phyloP scores from a whole-genome alignment of 53 echinoderm and acorn worm species.

The Luidia sarsii region DNA sequence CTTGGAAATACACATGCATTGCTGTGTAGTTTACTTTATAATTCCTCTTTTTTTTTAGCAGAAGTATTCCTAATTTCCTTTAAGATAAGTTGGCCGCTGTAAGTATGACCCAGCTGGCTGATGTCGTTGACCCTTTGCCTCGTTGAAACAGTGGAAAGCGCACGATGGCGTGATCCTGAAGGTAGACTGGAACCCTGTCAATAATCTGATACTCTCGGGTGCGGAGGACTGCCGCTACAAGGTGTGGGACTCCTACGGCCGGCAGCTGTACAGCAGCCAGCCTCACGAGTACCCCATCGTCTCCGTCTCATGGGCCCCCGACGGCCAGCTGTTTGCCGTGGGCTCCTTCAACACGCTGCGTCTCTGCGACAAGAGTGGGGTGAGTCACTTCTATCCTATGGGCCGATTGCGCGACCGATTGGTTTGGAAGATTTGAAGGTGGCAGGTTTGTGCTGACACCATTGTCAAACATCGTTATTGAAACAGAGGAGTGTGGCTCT shows the following conservation, averaged over 20 bases:
- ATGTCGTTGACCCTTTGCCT: no score
- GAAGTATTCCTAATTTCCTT: no score
- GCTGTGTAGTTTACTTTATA: no score
- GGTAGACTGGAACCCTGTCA: slow-evolving; percentile 98
- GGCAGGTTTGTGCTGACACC: no score
- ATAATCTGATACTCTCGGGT: slow-evolving; percentile 93
- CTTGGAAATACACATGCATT: no score
- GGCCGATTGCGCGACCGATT: no score
- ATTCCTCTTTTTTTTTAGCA: no score
- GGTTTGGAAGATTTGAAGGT: no score
- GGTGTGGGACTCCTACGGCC: slow-evolving; percentile 96
- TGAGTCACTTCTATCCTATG: slow-evolving; percentile 44
- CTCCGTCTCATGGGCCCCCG: slow-evolving; percentile 96
- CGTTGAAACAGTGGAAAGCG: slow-evolving; percentile 99
- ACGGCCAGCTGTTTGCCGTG: slow-evolving; percentile 94
- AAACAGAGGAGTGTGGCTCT: no score
- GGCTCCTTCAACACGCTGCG: slow-evolving; percentile 97
- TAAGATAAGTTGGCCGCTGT: no score
- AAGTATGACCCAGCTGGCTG: no score
- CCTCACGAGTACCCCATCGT: slow-evolving; percentile 94
- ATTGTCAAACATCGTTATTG: no score
- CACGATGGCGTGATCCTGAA: slow-evolving; percentile 98
- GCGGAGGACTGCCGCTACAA: slow-evolving; percentile 95
- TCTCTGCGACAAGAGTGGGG: slow-evolving; percentile 97
- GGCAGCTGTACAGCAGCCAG: slow-evolving; percentile 86